These are phyloP conservation scores for Tinea pellionella DNA, from an alignment of 2,888 invertebrate genomes.

Conservation along the genomic window DNA sequence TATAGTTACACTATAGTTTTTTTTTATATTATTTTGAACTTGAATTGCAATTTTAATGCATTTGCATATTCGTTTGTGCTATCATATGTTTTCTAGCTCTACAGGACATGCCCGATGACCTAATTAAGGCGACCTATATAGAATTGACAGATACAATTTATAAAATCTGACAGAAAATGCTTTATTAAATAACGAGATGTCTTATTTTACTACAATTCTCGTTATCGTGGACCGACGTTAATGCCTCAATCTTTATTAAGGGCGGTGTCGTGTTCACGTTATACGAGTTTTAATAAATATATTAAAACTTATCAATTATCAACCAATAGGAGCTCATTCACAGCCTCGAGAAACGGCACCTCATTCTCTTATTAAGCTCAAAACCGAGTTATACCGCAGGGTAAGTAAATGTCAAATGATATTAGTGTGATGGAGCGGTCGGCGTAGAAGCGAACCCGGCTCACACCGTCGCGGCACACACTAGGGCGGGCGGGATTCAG, in stretches of 20 bases:
- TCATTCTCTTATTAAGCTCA: conserved; percentile 50
- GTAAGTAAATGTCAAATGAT: conserved; percentile 59
- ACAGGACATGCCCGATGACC: conserved; percentile 3
- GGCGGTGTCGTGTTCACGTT: conserved; percentile 30
- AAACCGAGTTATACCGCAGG: conserved; percentile 33
- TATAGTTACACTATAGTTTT: too few relatives aligned
- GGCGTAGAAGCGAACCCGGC: conserved; percentile 41
- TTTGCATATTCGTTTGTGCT: not conserved
- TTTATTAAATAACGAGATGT: not conserved
- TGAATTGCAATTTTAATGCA: not conserved
- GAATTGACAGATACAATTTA: not conserved
- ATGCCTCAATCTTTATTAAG: conserved; percentile 28
- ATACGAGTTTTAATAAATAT: conserved; percentile 3
- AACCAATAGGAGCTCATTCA: conserved; percentile 32
- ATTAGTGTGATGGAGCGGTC: conserved; percentile 50
- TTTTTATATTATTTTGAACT: too few relatives aligned
- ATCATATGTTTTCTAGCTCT: conserved; percentile 1
- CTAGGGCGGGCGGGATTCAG: conserved; percentile 49
- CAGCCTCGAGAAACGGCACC: conserved; percentile 41
- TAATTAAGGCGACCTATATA: conserved; percentile 10
- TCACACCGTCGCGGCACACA: conserved; percentile 63
- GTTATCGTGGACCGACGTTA: conserved; percentile 7
- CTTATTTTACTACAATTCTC: not conserved
- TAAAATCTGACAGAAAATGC: not conserved
- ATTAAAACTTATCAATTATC: conserved; percentile 3